A percentile compares a stretch with the other conserved stretches of the same genome.
Conservation (phyloP, 2,797 vertebrate genomes). For the Eurystomus glaucurus region DNA sequence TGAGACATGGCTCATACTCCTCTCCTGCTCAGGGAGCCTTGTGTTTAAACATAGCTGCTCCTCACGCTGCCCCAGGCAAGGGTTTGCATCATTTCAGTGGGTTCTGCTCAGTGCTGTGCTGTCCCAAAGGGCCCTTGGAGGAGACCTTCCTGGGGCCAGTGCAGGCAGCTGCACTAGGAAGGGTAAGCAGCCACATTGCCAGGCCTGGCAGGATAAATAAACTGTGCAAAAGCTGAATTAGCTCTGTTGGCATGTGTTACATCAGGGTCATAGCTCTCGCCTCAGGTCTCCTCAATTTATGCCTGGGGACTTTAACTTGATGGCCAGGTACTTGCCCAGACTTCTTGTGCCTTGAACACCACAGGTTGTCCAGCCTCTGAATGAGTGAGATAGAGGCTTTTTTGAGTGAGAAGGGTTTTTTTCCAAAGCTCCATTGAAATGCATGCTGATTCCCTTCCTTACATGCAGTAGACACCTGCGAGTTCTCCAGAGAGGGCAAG, state of each 20-base stretch:
- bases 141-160: not conserved
- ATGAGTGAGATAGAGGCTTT: not conserved
- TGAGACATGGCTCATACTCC: not conserved
- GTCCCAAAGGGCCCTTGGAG: not conserved
- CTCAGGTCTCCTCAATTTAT: slow-evolving; percentile 62
- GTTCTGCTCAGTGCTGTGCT: rapidly evolving
- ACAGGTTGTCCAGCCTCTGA: not conserved
- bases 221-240: slow-evolving; percentile 74
- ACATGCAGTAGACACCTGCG: not conserved
- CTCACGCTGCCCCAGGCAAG: not conserved
- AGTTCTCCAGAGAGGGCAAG: not conserved
- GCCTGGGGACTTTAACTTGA: slow-evolving; percentile 39
- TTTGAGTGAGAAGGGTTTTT: not conserved
- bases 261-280: slow-evolving; percentile 48
- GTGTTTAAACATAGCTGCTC: not conserved
- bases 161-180: rapidly evolving
- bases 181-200: rapidly evolving
- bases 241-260: slow-evolving; percentile 70
- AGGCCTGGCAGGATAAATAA: slow-evolving; percentile 54
- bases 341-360: not conserved
- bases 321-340: slow-evolving; percentile 19
- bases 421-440: not conserved
- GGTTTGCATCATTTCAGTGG: not conserved
- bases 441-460: not conserved
- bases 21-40: not conserved